A percentile compares a stretch with the other conserved stretches of the same genome.
Conservation (phyloP, 2,888 invertebrate genomes). For the Parasteatoda lunata region DNA sequence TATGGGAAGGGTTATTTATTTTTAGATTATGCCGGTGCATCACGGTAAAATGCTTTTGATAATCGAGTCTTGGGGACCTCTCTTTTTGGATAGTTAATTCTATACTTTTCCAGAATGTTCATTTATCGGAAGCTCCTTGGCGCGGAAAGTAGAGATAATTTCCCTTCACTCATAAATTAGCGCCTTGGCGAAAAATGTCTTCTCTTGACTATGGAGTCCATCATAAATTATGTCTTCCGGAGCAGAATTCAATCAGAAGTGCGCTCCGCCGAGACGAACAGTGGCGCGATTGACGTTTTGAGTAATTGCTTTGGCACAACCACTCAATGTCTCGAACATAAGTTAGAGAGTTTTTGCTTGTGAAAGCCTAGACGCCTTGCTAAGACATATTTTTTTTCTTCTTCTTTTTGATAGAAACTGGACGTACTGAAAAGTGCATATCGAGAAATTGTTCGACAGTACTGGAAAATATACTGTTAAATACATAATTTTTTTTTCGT, state of each 20-base stretch:
- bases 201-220: slow-evolving; percentile 10
- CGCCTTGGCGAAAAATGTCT: slow-evolving; percentile 48
- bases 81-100: slow-evolving; percentile 58
- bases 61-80: slow-evolving; percentile 17
- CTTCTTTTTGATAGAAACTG: too few species aligned
- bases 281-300: slow-evolving; percentile 53
- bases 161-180: slow-evolving; percentile 56
- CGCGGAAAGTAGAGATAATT: slow-evolving; percentile 61
- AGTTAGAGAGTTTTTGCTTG: neutral
- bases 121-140: slow-evolving; percentile 33
- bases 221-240: slow-evolving; percentile 52
- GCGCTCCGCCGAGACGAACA: slow-evolving; percentile 39
- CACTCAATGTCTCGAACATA: neutral
- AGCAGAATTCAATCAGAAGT: slow-evolving; percentile 56
- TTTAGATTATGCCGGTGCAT: slow-evolving; percentile 29
- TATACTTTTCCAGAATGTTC: slow-evolving; percentile 9
- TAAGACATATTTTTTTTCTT: too few species aligned
- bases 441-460: too few species aligned
- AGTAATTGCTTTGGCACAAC: slow-evolving; percentile 52
- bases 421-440: too few species aligned
- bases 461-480: too few species aligned
- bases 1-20: slow-evolving; percentile 51
- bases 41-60: neutral
- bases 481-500: too few species aligned
- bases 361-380: neutral